Base-by-base conservation (phyloP, 2,797 vertebrate genomes). In the Argya squamiceps region DNA sequence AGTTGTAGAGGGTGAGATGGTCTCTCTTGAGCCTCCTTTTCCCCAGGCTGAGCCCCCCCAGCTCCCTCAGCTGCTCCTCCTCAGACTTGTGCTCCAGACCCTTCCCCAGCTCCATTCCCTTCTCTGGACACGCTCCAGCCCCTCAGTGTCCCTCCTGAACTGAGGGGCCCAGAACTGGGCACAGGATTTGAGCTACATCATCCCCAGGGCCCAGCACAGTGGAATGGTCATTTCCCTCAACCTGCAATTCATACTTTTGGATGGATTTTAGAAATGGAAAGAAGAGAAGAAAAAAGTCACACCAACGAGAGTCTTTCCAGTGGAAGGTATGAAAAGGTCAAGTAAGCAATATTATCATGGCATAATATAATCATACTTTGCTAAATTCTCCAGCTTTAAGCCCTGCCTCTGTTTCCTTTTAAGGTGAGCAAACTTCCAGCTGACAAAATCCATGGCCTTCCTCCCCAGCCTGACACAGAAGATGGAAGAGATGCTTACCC, bases 31-130 rank as follows among this genome's bases (percentile, higher is more conserved):
- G 39, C 17, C 49, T 78, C 44, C 23, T 52, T 6, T 29, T 16
- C 71, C n/a, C 29, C 34, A 58, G 36, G 3, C 27, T 82, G 13
- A 88, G 56, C 37, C 12, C 0, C 10, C 5, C 18, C 79, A 60
- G 52, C 3, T 55, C 36, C 23, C 34, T 10, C 65, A 77, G 55
- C 41, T 1, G 6, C 37, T 56, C 34, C 47, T 43, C 32, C 1
- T 0, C 3, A 47, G 4, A 18, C 5, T 8, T 19, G 22, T 10
- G 7, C 63, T 62, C 52, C 24, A 58, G 39, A 10, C 4, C 32
- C 36, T 26, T 63, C 49, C 32, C 3, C 37, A 67, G 26, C 18
- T 49, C 17, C 0, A 0, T 1, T 70, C 12, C 36, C 81, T 53
- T 32, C 64, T 16, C 44, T 52, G 82, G 60, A 53, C 63, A 8